Percentiles rank a stretch among this genome's conserved stretches.
These are phyloP conservation scores for Sanderia malayensis DNA, from an alignment of 30 jellyfish, hydroid and myxozoan genomes.

Conservation along the genomic window DNA sequence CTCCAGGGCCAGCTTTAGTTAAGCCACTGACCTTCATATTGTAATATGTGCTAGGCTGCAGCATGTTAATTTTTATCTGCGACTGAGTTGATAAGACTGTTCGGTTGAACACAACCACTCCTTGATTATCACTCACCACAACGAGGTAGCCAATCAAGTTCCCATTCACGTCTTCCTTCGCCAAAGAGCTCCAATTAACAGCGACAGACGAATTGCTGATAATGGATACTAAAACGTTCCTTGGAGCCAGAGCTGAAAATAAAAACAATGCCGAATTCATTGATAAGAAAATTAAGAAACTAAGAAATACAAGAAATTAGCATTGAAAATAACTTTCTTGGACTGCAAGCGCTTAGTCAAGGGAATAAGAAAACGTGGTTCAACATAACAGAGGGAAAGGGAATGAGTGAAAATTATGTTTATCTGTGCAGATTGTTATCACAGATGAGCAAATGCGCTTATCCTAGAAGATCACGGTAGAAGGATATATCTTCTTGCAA, in stretches of 20 bases:
- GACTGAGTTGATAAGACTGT: constrained; percentile 30
- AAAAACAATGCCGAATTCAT: not conserved
- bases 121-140: constrained; percentile 1
- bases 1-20: constrained; percentile 50
- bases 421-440: too few relatives aligned
- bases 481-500: too few relatives aligned
- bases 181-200: constrained; percentile 28
- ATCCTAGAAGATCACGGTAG: too few relatives aligned
- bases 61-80: not conserved
- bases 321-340: too few relatives aligned
- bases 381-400: too few relatives aligned
- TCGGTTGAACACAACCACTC: constrained; percentile 14
- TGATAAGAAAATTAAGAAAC: too few relatives aligned
- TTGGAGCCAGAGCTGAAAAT: constrained; percentile 45
- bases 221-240: constrained; percentile 23
- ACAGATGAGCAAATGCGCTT: too few relatives aligned
- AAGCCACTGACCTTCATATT: constrained; percentile 36
- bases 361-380: too few relatives aligned
- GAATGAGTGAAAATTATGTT: too few relatives aligned
- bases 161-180: constrained; percentile 26
- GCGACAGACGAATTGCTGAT: constrained; percentile 30
- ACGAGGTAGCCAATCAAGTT: constrained; percentile 41
- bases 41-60: constrained; percentile 23
- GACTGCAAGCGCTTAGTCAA: too few relatives aligned
- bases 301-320: too few relatives aligned